These are phyloP conservation scores for Noctua pronuba DNA, from an alignment of 2,888 invertebrate genomes.

Conservation along the genomic window DNA sequence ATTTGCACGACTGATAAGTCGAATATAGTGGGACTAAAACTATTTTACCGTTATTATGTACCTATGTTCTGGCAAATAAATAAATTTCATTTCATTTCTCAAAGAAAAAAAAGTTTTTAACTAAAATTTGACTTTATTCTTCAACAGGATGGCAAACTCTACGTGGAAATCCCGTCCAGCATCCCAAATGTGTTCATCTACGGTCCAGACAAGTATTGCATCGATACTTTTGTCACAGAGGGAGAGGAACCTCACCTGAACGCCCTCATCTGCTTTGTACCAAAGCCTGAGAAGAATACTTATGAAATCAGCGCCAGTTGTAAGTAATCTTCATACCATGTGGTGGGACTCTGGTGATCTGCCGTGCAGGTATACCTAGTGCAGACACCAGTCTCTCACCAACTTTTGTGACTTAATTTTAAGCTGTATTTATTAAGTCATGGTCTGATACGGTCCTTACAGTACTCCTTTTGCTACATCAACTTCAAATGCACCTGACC, in stretches of 20 bases:
- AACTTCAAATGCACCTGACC: neutral
- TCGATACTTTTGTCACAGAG: constrained; percentile 81
- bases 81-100: too few relatives aligned
- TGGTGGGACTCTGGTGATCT: too few relatives aligned
- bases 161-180: constrained; percentile 71
- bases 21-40: too few relatives aligned
- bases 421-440: too few relatives aligned
- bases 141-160: constrained; percentile 82
- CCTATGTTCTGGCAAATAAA: too few relatives aligned
- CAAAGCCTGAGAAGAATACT: constrained; percentile 55
- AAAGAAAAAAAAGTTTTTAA: neutral
- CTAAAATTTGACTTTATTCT: neutral
- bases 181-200: constrained; percentile 74
- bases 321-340: constrained; percentile 69
- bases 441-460: neutral
- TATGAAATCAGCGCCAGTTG: constrained; percentile 78
- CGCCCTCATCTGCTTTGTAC: constrained; percentile 80
- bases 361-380: too few relatives aligned
- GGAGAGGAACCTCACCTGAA: constrained; percentile 71
- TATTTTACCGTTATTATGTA: too few relatives aligned
- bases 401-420: too few relatives aligned
- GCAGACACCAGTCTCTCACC: too few relatives aligned
- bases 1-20: too few relatives aligned
- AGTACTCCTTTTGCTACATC: neutral
- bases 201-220: constrained; percentile 81